Base-by-base conservation (phyloP, 2,797 vertebrate genomes). In the Poecilia velifera region DNA sequence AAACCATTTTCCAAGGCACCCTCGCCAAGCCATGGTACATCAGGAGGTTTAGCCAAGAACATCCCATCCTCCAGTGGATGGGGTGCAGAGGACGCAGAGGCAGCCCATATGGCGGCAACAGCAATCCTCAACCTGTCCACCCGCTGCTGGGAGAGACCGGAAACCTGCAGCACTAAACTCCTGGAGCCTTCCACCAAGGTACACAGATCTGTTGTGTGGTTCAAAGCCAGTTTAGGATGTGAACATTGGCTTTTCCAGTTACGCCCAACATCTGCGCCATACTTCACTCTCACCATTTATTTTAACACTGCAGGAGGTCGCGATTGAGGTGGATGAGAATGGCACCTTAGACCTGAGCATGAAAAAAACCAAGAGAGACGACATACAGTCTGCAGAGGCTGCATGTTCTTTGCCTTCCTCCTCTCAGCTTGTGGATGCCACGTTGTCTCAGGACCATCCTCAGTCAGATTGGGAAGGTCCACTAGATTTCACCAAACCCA, bases 121-220 rank as follows among this genome's bases (percentile, higher is more conserved):
- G 98, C 98, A 94, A 99, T 99, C 92, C 96, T 99, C 90, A 99
- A 99, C 94, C 96, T 99, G 88, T 99, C 98, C 88, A 99, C 98
- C 0, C 97, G 98, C 90, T 99, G 98, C 94, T 99, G 98, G 98
- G 98, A 99, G 86, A 97, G 97, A 93, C 98, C 98, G 0, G 98
- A 99, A 93, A 99, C 97, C 82, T 97, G 98, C 89, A 97, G 96
- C 92, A 95, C 96, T 59, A 98, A 97, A 92, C 95, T 96, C 13
- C 90, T 87, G 96, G 97, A 91, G 6, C 76, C 92, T 74, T 85
- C 85, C 75, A 55, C 82, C 86, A 95, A 96, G 97, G 98, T 99
- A 74, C 74, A 85, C 49, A 4, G 0, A 6, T 34, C 41, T n/a
- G 10, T 34, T 22, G 16, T 45, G n/a, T 13, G 31, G 3, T 16